Evolutionary conservation across 2,797 vertebrate species (phyloP).

Genomic region (Phoxinus dragarum): DNA sequence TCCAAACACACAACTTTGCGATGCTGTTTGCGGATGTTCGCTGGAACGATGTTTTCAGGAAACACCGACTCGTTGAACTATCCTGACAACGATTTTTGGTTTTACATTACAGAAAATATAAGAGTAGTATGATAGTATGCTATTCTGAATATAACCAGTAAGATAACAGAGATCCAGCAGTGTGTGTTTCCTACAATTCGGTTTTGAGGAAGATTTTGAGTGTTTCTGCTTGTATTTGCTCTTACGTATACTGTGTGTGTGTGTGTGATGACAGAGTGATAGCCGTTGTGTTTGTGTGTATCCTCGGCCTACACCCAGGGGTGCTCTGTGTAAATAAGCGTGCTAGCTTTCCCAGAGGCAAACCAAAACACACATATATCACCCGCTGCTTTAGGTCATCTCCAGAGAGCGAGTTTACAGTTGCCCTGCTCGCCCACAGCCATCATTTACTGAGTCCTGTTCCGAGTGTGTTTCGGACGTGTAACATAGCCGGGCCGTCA

Average conservation of each 20-base stretch:
- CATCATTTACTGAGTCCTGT: conserved; percentile 82
- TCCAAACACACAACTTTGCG: no score
- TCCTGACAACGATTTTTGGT: no score
- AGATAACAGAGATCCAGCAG: background rate
- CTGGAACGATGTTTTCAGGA: no score
- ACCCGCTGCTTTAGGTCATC: conserved; percentile 76
- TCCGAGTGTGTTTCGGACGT: conserved; percentile 81
- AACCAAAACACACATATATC: conserved; percentile 80
- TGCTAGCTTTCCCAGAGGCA: conserved; percentile 73
- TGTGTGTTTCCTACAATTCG: background rate
- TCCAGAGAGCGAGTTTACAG: conserved; percentile 64
- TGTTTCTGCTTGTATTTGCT: conserved; percentile 13
- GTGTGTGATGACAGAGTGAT: conserved; percentile 28
- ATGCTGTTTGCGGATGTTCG: no score
- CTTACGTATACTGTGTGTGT: background rate
- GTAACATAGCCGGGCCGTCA: conserved; percentile 72
- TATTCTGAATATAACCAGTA: background rate
- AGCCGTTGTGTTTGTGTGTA: conserved; percentile 41
- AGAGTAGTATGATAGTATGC: background rate
- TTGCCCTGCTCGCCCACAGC: conserved; percentile 70
- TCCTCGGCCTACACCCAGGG: conserved; percentile 74
- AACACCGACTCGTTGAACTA: no score
- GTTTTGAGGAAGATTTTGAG: background rate
- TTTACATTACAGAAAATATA: background rate
- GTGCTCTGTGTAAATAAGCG: conserved; percentile 84